These are phyloP conservation scores for Rhaphigaster nebulosa DNA, from an alignment of 2,888 invertebrate species.

Conservation along the genomic window DNA sequence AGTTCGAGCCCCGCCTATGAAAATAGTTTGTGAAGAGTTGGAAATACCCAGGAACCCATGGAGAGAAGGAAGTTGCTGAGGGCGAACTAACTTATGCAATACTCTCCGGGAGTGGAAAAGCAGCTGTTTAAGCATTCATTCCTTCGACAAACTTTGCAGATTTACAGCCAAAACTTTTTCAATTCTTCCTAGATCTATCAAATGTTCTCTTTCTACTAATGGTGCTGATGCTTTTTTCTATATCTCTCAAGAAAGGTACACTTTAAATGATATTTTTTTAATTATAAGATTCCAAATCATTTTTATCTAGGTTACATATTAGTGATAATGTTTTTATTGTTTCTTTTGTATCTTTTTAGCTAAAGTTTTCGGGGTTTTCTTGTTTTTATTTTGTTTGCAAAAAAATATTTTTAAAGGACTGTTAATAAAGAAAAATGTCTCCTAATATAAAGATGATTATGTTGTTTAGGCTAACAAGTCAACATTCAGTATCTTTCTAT, in stretches of 20 bases:
- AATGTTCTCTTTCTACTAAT: neutral
- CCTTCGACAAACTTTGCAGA: slow-evolving; percentile 31
- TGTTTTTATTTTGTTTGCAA: no score
- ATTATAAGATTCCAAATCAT: neutral
- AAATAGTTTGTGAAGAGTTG: neutral
- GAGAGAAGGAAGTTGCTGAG: neutral
- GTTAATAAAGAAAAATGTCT: no score
- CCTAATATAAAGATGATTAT: no score
- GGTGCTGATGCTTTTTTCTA: neutral
- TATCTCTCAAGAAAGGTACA: neutral
- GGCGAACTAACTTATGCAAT: neutral
- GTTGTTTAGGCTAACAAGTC: no score
- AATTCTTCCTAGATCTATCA: slow-evolving; percentile 7
- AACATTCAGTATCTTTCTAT: no score
- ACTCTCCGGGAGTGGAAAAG: neutral
- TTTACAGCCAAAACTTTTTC: slow-evolving; percentile 20
- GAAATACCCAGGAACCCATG: neutral
- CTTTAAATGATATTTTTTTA: neutral
- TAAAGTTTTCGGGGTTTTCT: no score
- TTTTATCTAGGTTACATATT: no score
- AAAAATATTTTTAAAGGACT: no score
- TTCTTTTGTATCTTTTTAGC: no score
- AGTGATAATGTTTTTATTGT: no score
- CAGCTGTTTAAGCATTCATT: slow-evolving; percentile 43
- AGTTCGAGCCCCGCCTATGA: neutral